Conservation (phyloP, 2,113 vertebrate species). For the Pseudolaguvia tuberculata region DNA sequence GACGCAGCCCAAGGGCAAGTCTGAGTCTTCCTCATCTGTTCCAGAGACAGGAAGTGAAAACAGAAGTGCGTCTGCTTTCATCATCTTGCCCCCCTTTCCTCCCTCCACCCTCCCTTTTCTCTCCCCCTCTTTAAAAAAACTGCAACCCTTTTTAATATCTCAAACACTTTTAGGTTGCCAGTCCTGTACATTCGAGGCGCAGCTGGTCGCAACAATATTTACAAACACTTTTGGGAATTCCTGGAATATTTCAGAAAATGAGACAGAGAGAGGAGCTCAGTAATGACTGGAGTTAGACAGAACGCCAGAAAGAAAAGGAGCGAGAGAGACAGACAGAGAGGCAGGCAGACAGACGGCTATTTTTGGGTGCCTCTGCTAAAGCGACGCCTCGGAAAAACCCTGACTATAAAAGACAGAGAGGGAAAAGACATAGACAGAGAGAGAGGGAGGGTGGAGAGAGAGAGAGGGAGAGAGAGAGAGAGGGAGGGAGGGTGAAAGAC, state of each 20-base stretch:
- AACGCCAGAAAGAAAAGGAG: too few relatives aligned
- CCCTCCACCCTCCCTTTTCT: too few relatives aligned
- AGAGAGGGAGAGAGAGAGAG: background rate
- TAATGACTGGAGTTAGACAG: background rate
- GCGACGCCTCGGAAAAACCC: conserved; percentile 44
- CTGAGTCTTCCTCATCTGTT: conserved; percentile 20
- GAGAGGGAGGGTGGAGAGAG: conserved; percentile 6
- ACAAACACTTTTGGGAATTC: conserved; percentile 39
- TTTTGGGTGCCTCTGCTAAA: conserved; percentile 43
- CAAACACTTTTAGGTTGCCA: background rate
- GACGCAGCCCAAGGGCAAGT: conserved; percentile 19
- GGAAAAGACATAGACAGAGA: too few relatives aligned
- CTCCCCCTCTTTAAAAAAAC: background rate
- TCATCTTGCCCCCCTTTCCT: background rate
- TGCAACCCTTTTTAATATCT: background rate
- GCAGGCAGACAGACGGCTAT: conserved; percentile 20
- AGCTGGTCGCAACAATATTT: conserved; percentile 32
- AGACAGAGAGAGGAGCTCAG: conserved; percentile 2
- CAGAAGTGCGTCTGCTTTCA: conserved; percentile 26
- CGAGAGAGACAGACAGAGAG: background rate
- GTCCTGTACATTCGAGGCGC: background rate
- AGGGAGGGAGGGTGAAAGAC: too few relatives aligned
- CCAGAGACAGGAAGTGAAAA: conserved; percentile 27
- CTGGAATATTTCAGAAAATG: conserved; percentile 40
- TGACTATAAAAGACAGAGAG: conserved; percentile 33